Evolutionary conservation across 2,113 vertebrate genomes (phyloP).

Genomic region (Haliaeetus leucogaster): DNA sequence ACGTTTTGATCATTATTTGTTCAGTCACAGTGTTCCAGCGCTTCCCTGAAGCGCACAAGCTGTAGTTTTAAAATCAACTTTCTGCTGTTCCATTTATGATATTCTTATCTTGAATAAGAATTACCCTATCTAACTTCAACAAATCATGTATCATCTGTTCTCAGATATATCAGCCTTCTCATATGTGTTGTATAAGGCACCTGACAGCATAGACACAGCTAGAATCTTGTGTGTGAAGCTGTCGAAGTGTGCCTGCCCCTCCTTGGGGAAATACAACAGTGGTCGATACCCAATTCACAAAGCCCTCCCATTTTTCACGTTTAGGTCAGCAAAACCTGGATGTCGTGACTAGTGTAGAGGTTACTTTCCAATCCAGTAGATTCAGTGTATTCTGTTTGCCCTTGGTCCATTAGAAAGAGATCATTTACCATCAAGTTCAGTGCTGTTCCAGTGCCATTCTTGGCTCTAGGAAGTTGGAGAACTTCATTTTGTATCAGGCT

Average conservation of each 20-base stretch:
- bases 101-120: neutral
- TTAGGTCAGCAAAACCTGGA: neutral
- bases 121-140: neutral
- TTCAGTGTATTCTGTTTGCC: neutral
- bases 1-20: neutral
- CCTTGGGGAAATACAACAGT: neutral
- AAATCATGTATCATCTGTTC: neutral
- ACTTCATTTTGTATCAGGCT: neutral
- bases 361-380: neutral
- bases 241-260: neutral
- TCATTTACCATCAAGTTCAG: neutral
- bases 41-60: neutral
- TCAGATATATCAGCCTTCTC: neutral
- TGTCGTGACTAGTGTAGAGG: neutral
- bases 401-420: neutral
- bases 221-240: neutral
- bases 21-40: neutral
- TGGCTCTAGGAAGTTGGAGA: neutral
- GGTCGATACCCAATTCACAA: neutral
- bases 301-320: neutral
- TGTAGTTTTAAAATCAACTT: neutral
- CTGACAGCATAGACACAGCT: neutral
- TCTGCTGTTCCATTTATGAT: neutral
- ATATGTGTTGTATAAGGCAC: neutral
- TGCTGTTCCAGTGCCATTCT: neutral